A percentile compares a stretch with the other conserved stretches of the same genome.
Conservation (phyloP, 2,797 vertebrate species). For the Enteromius paludinosus region DNA sequence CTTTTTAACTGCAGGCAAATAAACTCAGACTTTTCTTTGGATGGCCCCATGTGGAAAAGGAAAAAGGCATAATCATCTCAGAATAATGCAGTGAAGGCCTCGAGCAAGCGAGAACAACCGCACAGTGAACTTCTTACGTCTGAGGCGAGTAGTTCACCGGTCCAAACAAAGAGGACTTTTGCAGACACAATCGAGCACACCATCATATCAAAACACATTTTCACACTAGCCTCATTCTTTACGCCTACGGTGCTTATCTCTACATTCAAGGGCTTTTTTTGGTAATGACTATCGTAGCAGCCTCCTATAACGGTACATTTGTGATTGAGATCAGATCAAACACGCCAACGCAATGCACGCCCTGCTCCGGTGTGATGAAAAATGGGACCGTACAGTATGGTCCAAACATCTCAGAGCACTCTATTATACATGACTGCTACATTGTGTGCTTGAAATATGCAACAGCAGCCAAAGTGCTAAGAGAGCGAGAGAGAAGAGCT, state of each 20-base stretch:
- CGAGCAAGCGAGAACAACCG: constrained; percentile 22
- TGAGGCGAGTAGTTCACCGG: constrained; percentile 1
- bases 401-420: constrained; percentile 8
- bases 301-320: not conserved
- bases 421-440: constrained; percentile 55
- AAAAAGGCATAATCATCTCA: constrained; percentile 28
- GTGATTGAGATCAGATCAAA: constrained; percentile 8
- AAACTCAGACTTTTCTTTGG: constrained; percentile 17
- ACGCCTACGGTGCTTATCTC: constrained; percentile 9
- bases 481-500: constrained; percentile 44
- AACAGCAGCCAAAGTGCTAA: constrained; percentile 44
- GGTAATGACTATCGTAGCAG: constrained; percentile 19
- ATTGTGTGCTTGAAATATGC: constrained; percentile 59
- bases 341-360: not conserved
- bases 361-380: constrained; percentile 24
- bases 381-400: not conserved
- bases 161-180: constrained; percentile 22
- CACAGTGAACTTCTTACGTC: constrained; percentile 20
- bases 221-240: constrained; percentile 18
- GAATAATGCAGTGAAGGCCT: constrained; percentile 13
- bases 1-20: constrained; percentile 12
- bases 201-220: constrained; percentile 36
- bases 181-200: constrained; percentile 23
- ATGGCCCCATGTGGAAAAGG: constrained; percentile 27
- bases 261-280: constrained; percentile 31